Conservation (phyloP, 2,888 invertebrate genomes). For the Napeogenes inachia region DNA sequence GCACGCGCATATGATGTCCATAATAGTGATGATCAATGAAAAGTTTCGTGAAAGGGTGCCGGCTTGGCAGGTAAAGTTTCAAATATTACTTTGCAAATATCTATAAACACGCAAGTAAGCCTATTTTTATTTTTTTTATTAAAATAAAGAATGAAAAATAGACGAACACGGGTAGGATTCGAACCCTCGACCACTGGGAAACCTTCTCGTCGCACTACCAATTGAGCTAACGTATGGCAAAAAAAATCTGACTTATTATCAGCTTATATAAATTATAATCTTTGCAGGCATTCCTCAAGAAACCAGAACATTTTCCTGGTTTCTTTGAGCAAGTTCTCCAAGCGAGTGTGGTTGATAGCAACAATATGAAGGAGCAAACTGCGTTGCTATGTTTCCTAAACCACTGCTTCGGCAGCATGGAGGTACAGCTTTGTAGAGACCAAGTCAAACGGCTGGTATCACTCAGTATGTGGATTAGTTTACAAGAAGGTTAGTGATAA, state of each 20-base stretch:
- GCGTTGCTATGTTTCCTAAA: conserved; percentile 93
- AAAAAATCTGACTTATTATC: not conserved
- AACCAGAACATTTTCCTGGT: conserved; percentile 85
- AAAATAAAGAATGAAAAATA: no score
- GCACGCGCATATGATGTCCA: conserved; percentile 95
- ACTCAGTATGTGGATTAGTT: conserved; percentile 93
- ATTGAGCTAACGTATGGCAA: no score
- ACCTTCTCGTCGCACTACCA: no score
- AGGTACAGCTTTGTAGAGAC: conserved; percentile 93
- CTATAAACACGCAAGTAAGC: no score
- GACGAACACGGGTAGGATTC: no score
- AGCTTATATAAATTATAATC: not conserved
- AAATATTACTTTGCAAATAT: not conserved
- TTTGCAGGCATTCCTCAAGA: conserved; percentile 85
- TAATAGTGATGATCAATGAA: conserved; percentile 99
- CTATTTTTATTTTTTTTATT: no score
- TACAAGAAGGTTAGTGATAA: conserved; percentile 82
- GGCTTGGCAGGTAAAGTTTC: conserved; percentile 87
- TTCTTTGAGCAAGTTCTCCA: conserved; percentile 90
- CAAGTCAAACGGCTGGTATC: conserved; percentile 95
- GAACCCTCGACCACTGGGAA: no score
- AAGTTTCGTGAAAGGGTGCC: conserved; percentile 98
- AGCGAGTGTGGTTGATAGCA: conserved; percentile 81
- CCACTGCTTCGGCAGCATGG: conserved; percentile 98
- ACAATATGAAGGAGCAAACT: conserved; percentile 85